Evolutionary conservation across 2,888 invertebrate genomes (phyloP), one percentile per base, ranked within the genome.

Genomic region (Alcis repandata): DNA sequence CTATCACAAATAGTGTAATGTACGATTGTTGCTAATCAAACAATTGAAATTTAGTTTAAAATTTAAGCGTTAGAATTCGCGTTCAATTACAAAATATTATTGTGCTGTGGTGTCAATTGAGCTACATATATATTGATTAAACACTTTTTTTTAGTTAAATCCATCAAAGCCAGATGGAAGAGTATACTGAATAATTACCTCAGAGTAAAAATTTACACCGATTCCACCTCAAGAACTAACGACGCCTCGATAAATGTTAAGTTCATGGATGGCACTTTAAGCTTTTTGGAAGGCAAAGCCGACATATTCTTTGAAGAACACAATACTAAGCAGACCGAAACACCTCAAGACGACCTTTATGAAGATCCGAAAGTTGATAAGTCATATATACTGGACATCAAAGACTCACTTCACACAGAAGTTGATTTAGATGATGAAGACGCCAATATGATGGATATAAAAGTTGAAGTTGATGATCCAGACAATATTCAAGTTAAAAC

Each of bases 391-490:
- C 2, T 52, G 4, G 27, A 41, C 41, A 58, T 59, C 15, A 63
- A 45, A 41, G 32, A 59, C 2, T 40, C 53, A 20, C 52, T 58
- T 48, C 59, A 63, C 53, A 59, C 59, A 20, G 63, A 63, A 48
- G 9, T 63, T 13, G 58, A 63, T 33, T 11, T 62, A 22, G 59
- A 59, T 10, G 38, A 53, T 41, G 52, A n/a, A n/a, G n/a, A 49
- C 3, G 22, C 22, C 4, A 9, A 27, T 8, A 54, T 43, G 10
- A 22, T 3, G 9, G 0, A 62, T 57, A 13, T 51, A 11, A 59
- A 59, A 54, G 2, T 17, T 20, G 52, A 45, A 52, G 8, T 15
- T 15, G 17, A 13, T 20, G 49, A 43, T 22, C 6, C n/a, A 22
- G 9, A 27, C 13, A 33, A 8, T 11, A 6, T 2, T 19, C 20